These are phyloP conservation scores for Liodrosophila aerea DNA, from an alignment of 2,888 invertebrate species.

Conservation along the genomic window DNA sequence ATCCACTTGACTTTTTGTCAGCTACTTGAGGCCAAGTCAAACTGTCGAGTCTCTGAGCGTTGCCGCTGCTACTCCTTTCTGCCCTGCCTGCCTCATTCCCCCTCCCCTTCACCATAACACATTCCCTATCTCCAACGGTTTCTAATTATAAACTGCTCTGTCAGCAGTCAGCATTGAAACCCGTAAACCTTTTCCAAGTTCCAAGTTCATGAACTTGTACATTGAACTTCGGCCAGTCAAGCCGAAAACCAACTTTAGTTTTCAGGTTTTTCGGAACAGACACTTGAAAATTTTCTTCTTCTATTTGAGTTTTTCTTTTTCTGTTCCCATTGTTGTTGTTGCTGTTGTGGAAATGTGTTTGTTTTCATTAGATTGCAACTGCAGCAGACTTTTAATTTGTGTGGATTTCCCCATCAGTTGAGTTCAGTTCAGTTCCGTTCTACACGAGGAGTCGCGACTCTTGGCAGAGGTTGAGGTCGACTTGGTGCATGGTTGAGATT, in stretches of 20 bases:
- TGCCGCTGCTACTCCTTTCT: constrained; percentile 10
- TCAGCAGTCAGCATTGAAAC: constrained; percentile 54
- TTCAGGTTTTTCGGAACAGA: constrained; percentile 26
- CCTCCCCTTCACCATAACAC: too few relatives aligned
- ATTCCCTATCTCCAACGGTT: constrained; percentile 50
- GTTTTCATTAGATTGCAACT: constrained; percentile 65
- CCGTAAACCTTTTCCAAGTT: constrained; percentile 57
- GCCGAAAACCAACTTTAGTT: constrained; percentile 61
- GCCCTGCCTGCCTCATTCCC: too few relatives aligned
- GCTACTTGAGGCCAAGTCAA: constrained; percentile 59
- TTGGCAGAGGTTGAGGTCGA: constrained; percentile 33
- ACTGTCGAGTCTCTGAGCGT: constrained; percentile 48
- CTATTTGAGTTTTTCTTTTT: constrained; percentile 17
- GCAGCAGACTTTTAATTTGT: constrained; percentile 70
- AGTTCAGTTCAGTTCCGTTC: constrained; percentile 49
- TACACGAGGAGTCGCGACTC: constrained; percentile 21
- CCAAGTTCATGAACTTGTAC: constrained; percentile 79
- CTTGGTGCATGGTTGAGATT: not conserved
- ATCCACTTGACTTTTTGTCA: constrained; percentile 72
- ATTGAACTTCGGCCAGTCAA: constrained; percentile 69
- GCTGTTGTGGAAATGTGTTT: constrained; percentile 51
- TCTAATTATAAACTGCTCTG: constrained; percentile 75
- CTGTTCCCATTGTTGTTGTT: constrained; percentile 23
- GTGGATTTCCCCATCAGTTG: constrained; percentile 53
- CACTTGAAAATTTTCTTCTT: constrained; percentile 47